These are phyloP conservation scores for Callorhinus ursinus DNA, from an alignment of 2,113 vertebrate genomes.

Conservation along the genomic window DNA sequence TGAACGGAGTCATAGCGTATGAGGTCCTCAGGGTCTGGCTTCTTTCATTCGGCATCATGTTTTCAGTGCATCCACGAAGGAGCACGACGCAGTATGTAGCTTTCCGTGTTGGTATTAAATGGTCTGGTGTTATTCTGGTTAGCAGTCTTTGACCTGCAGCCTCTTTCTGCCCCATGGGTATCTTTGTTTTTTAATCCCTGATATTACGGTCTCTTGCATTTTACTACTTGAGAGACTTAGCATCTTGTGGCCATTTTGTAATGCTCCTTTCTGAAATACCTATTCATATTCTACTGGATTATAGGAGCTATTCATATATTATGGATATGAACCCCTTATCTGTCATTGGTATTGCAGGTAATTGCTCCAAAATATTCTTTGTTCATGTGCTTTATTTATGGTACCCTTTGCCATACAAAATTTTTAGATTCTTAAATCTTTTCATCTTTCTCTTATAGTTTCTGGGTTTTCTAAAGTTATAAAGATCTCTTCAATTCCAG, in stretches of 20 bases:
- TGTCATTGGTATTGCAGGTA: not conserved
- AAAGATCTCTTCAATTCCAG: not conserved
- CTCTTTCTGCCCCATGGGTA: not conserved
- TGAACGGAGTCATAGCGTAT: accelerated
- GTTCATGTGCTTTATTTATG: not conserved
- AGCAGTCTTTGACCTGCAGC: not conserved
- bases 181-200: not conserved
- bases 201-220: not conserved
- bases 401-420: not conserved
- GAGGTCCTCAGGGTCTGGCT: too few species aligned
- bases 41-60: not conserved
- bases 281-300: not conserved
- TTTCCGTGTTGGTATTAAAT: not conserved
- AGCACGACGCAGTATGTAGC: accelerated
- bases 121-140: not conserved
- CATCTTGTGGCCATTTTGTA: not conserved
- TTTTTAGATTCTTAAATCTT: not conserved
- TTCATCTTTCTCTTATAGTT: not conserved
- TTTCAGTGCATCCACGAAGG: not conserved
- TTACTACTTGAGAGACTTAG: too few species aligned
- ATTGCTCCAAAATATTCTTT: not conserved
- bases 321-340: not conserved
- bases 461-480: not conserved
- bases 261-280: not conserved
- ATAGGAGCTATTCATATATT: not conserved